Conservation (phyloP, 2,888 invertebrate genomes). For the Dorcus hopei region DNA sequence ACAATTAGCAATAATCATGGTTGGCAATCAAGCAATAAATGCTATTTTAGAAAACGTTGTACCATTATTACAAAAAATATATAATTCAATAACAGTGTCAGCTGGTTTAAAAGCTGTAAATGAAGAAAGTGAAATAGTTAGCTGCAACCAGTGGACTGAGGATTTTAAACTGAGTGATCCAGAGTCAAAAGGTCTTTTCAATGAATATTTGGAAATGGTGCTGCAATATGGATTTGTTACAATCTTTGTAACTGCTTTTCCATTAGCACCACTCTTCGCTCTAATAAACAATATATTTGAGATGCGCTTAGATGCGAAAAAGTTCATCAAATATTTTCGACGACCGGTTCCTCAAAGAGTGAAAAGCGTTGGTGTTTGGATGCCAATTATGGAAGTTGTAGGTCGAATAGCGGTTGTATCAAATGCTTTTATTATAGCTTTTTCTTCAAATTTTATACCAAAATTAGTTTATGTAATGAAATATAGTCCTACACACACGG, state of each 20-base stretch:
- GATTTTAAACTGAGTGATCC: conserved; percentile 67
- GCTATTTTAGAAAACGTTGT: conserved; percentile 73
- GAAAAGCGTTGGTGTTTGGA: conserved; percentile 78
- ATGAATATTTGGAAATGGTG: conserved; percentile 86
- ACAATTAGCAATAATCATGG: conserved; percentile 81
- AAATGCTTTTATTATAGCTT: conserved; percentile 75
- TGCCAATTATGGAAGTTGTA: conserved; percentile 68
- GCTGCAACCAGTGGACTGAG: conserved; percentile 68
- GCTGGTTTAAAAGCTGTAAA: conserved; percentile 49
- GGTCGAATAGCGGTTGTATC: conserved; percentile 74
- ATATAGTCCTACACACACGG: conserved; percentile 51
- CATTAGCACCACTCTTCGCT: conserved; percentile 79
- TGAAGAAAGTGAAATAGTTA: conserved; percentile 49
- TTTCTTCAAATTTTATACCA: conserved; percentile 81
- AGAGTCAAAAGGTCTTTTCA: conserved; percentile 67
- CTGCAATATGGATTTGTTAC: conserved; percentile 85
- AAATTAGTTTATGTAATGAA: conserved; percentile 64
- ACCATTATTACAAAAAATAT: conserved; percentile 62
- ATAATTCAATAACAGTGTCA: conserved; percentile 48
- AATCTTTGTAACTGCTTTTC: conserved; percentile 82
- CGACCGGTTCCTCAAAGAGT: conserved; percentile 72
- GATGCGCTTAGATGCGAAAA: conserved; percentile 78
- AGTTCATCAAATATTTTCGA: conserved; percentile 70
- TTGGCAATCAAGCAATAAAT: conserved; percentile 80
- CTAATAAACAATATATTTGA: conserved; percentile 79